Conservation (phyloP, 2,888 invertebrate species). For the Mechanitis messenoides region DNA sequence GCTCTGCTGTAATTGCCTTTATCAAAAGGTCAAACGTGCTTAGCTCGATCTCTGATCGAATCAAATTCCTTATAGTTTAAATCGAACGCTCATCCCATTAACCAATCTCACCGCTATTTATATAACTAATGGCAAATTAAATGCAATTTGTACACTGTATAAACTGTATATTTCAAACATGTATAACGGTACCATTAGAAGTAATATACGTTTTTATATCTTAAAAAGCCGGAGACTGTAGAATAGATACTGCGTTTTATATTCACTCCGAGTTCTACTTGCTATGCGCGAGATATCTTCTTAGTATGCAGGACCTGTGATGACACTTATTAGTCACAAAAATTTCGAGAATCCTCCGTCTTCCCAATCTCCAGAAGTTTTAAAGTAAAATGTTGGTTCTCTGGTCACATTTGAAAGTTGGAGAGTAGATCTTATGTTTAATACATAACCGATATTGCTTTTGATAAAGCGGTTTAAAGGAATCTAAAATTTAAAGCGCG, state of each 20-base stretch:
- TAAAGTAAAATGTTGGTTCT: slow-evolving; percentile 54
- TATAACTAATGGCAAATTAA: slow-evolving; percentile 26
- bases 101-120: slow-evolving; percentile 26
- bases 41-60: slow-evolving; percentile 32
- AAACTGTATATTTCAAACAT: too few relatives aligned
- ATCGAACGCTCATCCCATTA: slow-evolving; percentile 29
- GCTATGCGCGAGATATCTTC: slow-evolving; percentile 62
- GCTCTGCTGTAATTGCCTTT: slow-evolving; percentile 35
- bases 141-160: slow-evolving; percentile 6
- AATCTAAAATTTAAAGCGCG: slow-evolving; percentile 74
- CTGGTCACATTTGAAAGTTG: slow-evolving; percentile 64
- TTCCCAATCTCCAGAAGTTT: slow-evolving; percentile 50
- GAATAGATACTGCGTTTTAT: slow-evolving; percentile 59
- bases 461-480: slow-evolving; percentile 72
- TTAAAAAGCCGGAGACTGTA: slow-evolving; percentile 54
- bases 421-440: slow-evolving; percentile 64
- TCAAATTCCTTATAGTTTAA: slow-evolving; percentile 30
- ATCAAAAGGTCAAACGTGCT: slow-evolving; percentile 36
- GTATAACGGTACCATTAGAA: slow-evolving; percentile 22
- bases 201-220: slow-evolving; percentile 33
- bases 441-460: slow-evolving; percentile 73
- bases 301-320: slow-evolving; percentile 68
- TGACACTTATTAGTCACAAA: slow-evolving; percentile 75
- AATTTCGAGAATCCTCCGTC: slow-evolving; percentile 61
- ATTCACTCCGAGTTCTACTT: slow-evolving; percentile 63